These are phyloP conservation scores for Ceratina japonica DNA, from an alignment of 1,140 invertebrate species.

Conservation along the genomic window DNA sequence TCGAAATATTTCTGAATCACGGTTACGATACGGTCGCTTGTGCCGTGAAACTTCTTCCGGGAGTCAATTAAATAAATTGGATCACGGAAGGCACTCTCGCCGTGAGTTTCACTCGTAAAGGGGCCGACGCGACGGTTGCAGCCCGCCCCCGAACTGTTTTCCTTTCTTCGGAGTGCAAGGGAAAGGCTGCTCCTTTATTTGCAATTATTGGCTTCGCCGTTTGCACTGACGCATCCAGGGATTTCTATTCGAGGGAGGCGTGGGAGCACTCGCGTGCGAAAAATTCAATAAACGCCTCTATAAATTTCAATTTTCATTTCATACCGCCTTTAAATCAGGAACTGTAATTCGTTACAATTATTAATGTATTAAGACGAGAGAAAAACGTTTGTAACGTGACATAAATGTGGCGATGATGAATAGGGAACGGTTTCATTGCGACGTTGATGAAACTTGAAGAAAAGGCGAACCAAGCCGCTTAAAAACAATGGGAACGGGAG, in stretches of 20 bases:
- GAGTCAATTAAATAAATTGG: constrained; percentile 1
- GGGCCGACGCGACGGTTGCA: neutral
- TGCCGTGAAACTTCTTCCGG: neutral
- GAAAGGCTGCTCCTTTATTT: constrained; percentile 12
- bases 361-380: no score
- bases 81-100: neutral
- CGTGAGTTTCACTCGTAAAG: neutral
- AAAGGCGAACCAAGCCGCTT: neutral
- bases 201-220: constrained; percentile 5
- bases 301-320: no score
- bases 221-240: neutral
- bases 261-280: neutral
- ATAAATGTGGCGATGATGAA: neutral
- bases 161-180: neutral
- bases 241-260: neutral
- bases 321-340: no score
- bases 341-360: no score
- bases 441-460: neutral
- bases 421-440: neutral
- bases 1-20: no score
- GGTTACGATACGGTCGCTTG: no score
- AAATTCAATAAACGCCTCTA: neutral
- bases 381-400: neutral
- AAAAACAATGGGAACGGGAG: neutral
- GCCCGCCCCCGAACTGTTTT: neutral